Evolutionary conservation across 2,888 invertebrate species (phyloP).

Genomic region (Dermolepida albohirtum): DNA sequence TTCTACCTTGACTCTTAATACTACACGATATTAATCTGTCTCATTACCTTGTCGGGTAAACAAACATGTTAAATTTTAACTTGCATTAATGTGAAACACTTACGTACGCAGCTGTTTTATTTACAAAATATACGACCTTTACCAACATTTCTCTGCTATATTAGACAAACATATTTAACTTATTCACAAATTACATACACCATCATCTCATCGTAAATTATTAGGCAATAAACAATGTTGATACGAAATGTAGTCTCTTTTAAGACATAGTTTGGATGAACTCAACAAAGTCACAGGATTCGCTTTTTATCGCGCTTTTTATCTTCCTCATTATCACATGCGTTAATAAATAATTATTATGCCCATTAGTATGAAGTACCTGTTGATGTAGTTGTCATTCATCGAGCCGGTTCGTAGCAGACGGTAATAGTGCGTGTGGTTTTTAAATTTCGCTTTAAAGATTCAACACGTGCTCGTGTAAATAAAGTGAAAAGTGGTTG

Average conservation of each 20-base stretch:
- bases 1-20: no score
- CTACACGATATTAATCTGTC: no score
- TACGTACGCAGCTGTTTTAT: not conserved
- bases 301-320: slow-evolving; percentile 27
- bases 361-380: slow-evolving; percentile 22
- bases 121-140: slow-evolving; percentile 19
- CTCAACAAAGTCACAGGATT: slow-evolving; percentile 1
- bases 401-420: slow-evolving; percentile 4
- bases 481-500: slow-evolving; percentile 1
- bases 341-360: slow-evolving; percentile 34
- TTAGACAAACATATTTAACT: no score
- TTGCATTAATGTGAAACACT: not conserved
- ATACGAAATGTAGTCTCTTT: slow-evolving; percentile 7
- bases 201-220: slow-evolving; percentile 6
- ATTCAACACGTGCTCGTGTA: slow-evolving; percentile 19
- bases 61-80: no score
- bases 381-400: slow-evolving; percentile 27
- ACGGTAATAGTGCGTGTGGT: slow-evolving; percentile 5
- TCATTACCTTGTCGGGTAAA: no score
- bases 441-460: slow-evolving; percentile 31
- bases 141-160: not conserved
- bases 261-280: slow-evolving; percentile 9
- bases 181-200: no score
- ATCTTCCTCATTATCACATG: slow-evolving; percentile 26
- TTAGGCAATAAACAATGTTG: not conserved